Evolutionary conservation across 1,140 invertebrate genomes (phyloP).

Genomic region (Drosophila littoralis): DNA sequence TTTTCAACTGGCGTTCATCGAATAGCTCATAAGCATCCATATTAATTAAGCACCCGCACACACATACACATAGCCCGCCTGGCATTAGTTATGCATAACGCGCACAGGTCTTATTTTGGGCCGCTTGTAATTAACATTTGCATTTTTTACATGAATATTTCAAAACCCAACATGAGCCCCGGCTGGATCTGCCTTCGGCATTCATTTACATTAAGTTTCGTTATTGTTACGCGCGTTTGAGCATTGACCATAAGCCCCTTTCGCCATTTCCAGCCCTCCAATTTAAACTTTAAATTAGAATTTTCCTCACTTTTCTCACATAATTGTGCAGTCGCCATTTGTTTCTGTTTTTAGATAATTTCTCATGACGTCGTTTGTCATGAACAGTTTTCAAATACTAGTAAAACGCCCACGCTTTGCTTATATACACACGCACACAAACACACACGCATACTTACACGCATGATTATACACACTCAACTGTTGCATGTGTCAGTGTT

Average conservation of each 20-base stretch:
- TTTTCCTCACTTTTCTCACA: slow-evolving; percentile 23
- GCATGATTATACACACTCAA: slow-evolving; percentile 27
- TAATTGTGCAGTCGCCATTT: slow-evolving; percentile 6
- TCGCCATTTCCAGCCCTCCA: slow-evolving; percentile 24
- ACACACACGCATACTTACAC: slow-evolving; percentile 2
- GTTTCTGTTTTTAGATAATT: slow-evolving; percentile 29
- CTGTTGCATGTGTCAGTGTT: slow-evolving; percentile 60
- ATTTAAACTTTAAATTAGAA: slow-evolving; percentile 42
- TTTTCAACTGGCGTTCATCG: slow-evolving; percentile 17
- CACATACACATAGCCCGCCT: slow-evolving; percentile 2
- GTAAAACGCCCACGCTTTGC: slow-evolving; percentile 2
- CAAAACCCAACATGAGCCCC: neutral
- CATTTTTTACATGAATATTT: slow-evolving; percentile 62
- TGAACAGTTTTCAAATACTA: slow-evolving; percentile 12
- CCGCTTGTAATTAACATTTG: slow-evolving; percentile 73
- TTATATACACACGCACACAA: neutral
- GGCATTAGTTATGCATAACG: slow-evolving; percentile 64
- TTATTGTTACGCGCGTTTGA: slow-evolving; percentile 20
- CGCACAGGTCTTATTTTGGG: slow-evolving; percentile 66
- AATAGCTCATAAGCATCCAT: slow-evolving; percentile 20
- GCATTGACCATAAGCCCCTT: slow-evolving; percentile 31
- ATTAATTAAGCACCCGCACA: slow-evolving; percentile 13
- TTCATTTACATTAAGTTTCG: slow-evolving; percentile 64
- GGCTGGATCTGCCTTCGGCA: slow-evolving; percentile 23
- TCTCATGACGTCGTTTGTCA: slow-evolving; percentile 22